phyloP scores from a whole-genome alignment of 2,888 invertebrate genomes.

The Acleris holmiana region DNA sequence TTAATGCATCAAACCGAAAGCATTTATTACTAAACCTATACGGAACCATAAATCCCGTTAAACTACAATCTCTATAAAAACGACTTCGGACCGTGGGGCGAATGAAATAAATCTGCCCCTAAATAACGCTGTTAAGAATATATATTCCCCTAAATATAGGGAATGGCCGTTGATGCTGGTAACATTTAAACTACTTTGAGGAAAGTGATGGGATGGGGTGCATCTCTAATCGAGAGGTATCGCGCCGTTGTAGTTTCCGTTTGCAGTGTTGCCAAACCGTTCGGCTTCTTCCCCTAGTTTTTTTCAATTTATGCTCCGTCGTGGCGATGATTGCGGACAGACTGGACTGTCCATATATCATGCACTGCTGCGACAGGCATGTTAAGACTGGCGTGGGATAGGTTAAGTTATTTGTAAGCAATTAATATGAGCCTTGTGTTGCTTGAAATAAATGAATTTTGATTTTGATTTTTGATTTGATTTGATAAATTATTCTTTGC shows the following conservation, averaged over 20 bases:
- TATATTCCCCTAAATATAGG: constrained; percentile 55
- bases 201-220: constrained; percentile 52
- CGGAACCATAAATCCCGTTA: constrained; percentile 43
- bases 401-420: no score
- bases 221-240: constrained; percentile 50
- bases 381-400: no score
- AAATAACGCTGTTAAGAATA: constrained; percentile 73
- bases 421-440: no score
- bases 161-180: constrained; percentile 61
- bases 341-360: no score
- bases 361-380: no score
- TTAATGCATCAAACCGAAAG: constrained; percentile 27
- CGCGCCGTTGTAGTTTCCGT: constrained; percentile 29
- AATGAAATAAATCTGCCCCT: constrained; percentile 67
- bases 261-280: constrained; percentile 29
- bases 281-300: not conserved
- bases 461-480: no score
- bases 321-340: no score
- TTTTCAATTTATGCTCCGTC: no score
- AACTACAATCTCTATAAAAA: constrained; percentile 49
- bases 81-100: constrained; percentile 50
- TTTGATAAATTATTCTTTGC: not conserved
- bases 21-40: constrained; percentile 36
- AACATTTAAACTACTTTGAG: constrained; percentile 62
- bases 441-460: no score